phyloP scores from a whole-genome alignment of 1,140 invertebrate species.

The Papilio aristodemus region DNA sequence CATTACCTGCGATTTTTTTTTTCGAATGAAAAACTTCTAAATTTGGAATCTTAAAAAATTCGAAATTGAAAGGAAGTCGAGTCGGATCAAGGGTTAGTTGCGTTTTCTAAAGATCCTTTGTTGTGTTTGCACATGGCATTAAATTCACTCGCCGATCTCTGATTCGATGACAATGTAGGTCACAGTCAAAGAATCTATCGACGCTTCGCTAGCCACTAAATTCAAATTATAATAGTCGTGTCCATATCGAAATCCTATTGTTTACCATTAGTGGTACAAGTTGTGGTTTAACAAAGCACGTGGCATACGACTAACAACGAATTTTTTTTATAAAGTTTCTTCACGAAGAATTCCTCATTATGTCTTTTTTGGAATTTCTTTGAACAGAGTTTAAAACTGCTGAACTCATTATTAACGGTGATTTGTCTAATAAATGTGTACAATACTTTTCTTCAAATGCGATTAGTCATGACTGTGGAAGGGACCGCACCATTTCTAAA shows the following conservation, averaged over 20 bases:
- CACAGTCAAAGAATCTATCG: slow-evolving; percentile 46
- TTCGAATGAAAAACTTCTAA: slow-evolving; percentile 55
- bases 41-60: slow-evolving; percentile 59
- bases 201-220: slow-evolving; percentile 42
- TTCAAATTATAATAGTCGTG: slow-evolving; percentile 26
- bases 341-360: not conserved
- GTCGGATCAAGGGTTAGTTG: slow-evolving; percentile 71
- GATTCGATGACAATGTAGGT: slow-evolving; percentile 66
- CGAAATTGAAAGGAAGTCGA: slow-evolving; percentile 73
- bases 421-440: not conserved
- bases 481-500: not conserved
- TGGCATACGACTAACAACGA: slow-evolving; percentile 29
- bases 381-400: not conserved
- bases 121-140: slow-evolving; percentile 64
- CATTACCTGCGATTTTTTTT: slow-evolving; percentile 68
- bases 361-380: slow-evolving; percentile 18
- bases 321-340: slow-evolving; percentile 10
- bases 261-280: not conserved
- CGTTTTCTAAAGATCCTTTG: slow-evolving; percentile 56
- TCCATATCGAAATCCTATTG: slow-evolving; percentile 15
- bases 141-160: slow-evolving; percentile 58
- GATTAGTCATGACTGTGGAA: not conserved
- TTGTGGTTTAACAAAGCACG: slow-evolving; percentile 21
- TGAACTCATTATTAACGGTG: slow-evolving; percentile 15
- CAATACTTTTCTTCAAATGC: slow-evolving; percentile 6